These are phyloP conservation scores for Indicator indicator DNA, from an alignment of 2,113 vertebrate species.

Conservation along the genomic window DNA sequence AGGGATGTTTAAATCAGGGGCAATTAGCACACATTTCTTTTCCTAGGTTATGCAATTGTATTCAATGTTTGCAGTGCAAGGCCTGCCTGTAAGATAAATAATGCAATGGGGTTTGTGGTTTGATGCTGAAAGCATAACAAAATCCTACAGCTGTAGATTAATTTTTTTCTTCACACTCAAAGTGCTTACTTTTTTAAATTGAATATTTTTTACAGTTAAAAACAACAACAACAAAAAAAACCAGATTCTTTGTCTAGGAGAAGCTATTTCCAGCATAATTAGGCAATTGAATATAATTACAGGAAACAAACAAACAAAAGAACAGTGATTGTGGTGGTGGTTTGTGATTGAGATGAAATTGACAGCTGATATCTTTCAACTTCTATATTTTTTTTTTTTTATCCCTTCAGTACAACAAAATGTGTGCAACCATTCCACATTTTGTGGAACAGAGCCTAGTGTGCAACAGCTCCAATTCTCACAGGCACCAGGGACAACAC, in stretches of 20 bases:
- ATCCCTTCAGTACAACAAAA: constrained; percentile 10
- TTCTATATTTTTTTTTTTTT: neutral
- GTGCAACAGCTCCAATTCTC: neutral
- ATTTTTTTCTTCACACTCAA: constrained; percentile 73
- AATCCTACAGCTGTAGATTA: constrained; percentile 78
- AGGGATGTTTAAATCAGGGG: constrained; percentile 69
- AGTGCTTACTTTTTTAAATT: constrained; percentile 63
- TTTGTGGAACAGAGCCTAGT: neutral
- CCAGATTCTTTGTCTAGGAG: constrained; percentile 63
- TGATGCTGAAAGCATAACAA: constrained; percentile 78
- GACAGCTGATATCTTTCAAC: constrained; percentile 21
- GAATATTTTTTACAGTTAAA: constrained; percentile 66
- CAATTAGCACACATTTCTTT: constrained; percentile 74
- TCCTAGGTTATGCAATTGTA: constrained; percentile 65
- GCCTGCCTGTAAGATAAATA: constrained; percentile 81
- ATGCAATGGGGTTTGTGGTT: constrained; percentile 80
- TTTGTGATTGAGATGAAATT: constrained; percentile 38
- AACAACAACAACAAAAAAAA: constrained; percentile 19
- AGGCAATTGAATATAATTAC: constrained; percentile 72
- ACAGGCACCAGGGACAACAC: neutral
- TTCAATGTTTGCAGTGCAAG: constrained; percentile 67
- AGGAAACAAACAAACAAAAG: constrained; percentile 56
- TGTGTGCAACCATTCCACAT: neutral
- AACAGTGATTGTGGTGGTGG: neutral
- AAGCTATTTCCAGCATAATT: constrained; percentile 61